Evolutionary conservation across 2,888 invertebrate species (phyloP).

Genomic region (Bugulina stolonifera): DNA sequence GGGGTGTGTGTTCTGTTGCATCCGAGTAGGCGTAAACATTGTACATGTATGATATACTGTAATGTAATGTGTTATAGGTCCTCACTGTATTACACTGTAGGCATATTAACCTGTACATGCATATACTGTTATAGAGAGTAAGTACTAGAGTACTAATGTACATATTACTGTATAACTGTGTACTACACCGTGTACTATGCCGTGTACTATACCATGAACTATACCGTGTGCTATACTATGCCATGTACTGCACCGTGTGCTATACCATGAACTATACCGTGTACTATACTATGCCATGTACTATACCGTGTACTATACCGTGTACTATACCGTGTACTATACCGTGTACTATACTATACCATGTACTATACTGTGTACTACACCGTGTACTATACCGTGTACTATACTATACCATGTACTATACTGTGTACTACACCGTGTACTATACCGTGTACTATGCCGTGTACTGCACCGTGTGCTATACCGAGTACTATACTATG

Average conservation of each 20-base stretch:
- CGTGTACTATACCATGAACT: not conserved
- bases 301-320: not conserved
- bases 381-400: not conserved
- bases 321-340: not conserved
- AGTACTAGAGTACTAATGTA: too few relatives aligned
- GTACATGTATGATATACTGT: too few relatives aligned
- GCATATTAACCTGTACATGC: too few relatives aligned
- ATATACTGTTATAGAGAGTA: too few relatives aligned
- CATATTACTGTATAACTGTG: too few relatives aligned
- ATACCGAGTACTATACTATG: not conserved
- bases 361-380: not conserved
- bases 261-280: not conserved
- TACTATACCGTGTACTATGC: not conserved
- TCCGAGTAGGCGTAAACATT: not conserved
- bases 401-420: not conserved
- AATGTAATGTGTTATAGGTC: too few relatives aligned
- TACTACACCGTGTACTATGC: not conserved
- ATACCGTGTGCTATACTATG: not conserved
- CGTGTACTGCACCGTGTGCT: constrained; percentile 7
- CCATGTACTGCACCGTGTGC: not conserved
- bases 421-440: not conserved
- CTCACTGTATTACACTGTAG: too few relatives aligned
- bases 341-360: not conserved
- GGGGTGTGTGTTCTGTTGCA: not conserved
- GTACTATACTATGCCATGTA: not conserved